Base-by-base conservation (phyloP, 2,113 vertebrate species). In the Tor tambroides region DNA sequence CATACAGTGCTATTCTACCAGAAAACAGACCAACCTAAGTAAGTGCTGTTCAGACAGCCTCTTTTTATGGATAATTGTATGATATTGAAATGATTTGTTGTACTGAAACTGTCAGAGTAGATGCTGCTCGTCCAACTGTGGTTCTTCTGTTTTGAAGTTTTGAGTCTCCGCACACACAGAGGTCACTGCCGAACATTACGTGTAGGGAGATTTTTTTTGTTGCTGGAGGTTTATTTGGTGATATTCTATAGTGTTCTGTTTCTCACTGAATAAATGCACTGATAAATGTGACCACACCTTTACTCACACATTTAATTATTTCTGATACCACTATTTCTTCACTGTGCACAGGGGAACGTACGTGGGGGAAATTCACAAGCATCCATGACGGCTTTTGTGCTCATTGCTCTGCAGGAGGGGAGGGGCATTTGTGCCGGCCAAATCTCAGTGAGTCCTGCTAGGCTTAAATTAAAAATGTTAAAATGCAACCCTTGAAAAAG, bases 311-410 rank as follows among this genome's bases (percentile, higher is more conserved):
- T 6, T 65, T 28, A 28, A 7, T 26, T 12, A 3, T 43, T 75
- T 46, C 23, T 46, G 19, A 26, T 23, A 74, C 14, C 63, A 5
- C 23, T 11, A 61, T 28, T 5, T 12, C n/a, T 1, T 35, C 41
- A 46, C n/a, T 76, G 72, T 76, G 41, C 86, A 0, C 63, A 98
- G 97, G 97, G 97, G 0, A 94, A 96, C 4, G 90, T 95, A 46
- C 1, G 0, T 0, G 92, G 95, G 0, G 11, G 46, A 0, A 92
- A 94, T 23, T 92, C 95, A 0, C 94, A 96, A 0, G 92, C 92
- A 9, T 95, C 97, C 0, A 94, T 98, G 89, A 98, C 97, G 0
- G 96, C 97, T 38, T 98, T 98, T 0, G 92, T 95, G 19, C 92
- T 98, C 21, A 89, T 98, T 0, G 94, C 97, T 0, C 87, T 99